phyloP scores from a whole-genome alignment of 2,797 vertebrate genomes.

The Nannoperca australis region DNA sequence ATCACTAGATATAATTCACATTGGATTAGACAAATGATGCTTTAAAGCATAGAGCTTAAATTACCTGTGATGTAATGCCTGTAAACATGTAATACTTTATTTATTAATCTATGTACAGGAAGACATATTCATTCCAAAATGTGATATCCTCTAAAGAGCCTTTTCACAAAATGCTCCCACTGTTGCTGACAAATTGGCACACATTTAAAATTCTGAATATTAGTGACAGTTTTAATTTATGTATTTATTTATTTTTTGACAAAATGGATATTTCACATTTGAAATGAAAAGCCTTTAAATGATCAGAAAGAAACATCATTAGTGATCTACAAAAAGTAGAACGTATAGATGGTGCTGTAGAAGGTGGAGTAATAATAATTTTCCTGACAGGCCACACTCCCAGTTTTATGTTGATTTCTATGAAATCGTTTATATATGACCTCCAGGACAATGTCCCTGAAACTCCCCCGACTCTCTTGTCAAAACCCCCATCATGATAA shows the following conservation, averaged over 20 bases:
- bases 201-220: not conserved
- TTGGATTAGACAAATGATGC: constrained; percentile 49
- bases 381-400: constrained; percentile 53
- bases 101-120: constrained; percentile 16
- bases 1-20: constrained; percentile 52
- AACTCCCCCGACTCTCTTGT: constrained; percentile 32
- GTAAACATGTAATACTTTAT: constrained; percentile 30
- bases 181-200: constrained; percentile 7
- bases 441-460: constrained; percentile 61
- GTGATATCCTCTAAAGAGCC: not conserved
- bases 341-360: not conserved
- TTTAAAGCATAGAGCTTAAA: constrained; percentile 35
- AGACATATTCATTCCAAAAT: constrained; percentile 17
- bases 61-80: constrained; percentile 15
- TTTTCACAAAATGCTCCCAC: constrained; percentile 12
- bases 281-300: constrained; percentile 24
- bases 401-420: constrained; percentile 80
- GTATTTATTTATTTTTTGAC: constrained; percentile 28
- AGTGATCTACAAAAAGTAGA: constrained; percentile 10
- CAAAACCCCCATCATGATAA: constrained; percentile 50
- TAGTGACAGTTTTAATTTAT: constrained; percentile 10
- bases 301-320: constrained; percentile 10
- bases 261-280: constrained; percentile 28
- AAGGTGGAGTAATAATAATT: constrained; percentile 31
- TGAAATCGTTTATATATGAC: constrained; percentile 77